Base-by-base conservation (phyloP, 2,113 vertebrate genomes). In the Tichodroma muraria region DNA sequence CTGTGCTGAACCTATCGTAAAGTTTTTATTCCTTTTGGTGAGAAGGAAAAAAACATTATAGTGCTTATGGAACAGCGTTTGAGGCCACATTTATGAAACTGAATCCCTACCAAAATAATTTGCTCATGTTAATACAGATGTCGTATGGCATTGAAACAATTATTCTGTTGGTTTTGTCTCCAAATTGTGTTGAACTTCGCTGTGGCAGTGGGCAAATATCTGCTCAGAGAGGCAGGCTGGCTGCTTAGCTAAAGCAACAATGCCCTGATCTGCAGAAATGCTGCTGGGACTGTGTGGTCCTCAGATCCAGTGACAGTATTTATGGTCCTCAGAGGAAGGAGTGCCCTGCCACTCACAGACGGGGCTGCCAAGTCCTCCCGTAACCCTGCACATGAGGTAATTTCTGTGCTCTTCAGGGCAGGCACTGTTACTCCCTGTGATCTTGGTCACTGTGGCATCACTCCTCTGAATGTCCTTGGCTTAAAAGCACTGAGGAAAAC, bases 11-110 rank as follows among this genome's bases (percentile, higher is more conserved):
- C 95, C 95, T 95, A 81, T 94, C 35, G 3, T 97, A 97, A 98
- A 97, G 95, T 95, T 98, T 98, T 97, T 96, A 97, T 97, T 98
- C 96, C 85, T 97, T 97, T 97, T 95, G 86, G 96, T 94, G 95
- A 79, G 88, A 94, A 82, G 44, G 24, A 63, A 81, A 63, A 79
- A 93, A 89, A 16, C 95, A 78, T 96, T 96, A 93, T 50, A 85
- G 77, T 80, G 79, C 75, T 94, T 87, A 77, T 75, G 94, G 95
- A 98, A 91, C 88, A 83, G 96, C 95, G 80, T 97, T 95, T 90
- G 94, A 96, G 95, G 91, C 94, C 85, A 82, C 91, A 91, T 96
- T 96, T 97, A 97, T 97, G 97, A 97, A 97, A 97, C 77, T 93
- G 97, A 97, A 97, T 97, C 92, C 70, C 77, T 96, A 94, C 95